phyloP scores from a whole-genome alignment of 2,888 invertebrate genomes.

The Melanchra persicariae region DNA sequence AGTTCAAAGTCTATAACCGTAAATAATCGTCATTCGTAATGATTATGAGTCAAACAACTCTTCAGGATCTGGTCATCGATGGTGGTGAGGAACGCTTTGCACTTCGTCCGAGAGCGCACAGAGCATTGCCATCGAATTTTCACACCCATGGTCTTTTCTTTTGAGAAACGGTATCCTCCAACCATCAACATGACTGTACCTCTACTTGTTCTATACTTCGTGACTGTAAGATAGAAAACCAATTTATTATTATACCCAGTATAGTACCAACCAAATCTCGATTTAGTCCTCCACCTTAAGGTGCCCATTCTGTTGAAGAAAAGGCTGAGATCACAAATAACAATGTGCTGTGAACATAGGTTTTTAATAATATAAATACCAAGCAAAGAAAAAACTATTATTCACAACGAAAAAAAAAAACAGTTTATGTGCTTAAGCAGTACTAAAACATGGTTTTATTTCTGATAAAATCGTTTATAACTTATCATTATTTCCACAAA shows the following conservation, averaged over 20 bases:
- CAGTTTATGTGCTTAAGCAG: too few species aligned
- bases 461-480: background rate
- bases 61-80: slow-evolving; percentile 54
- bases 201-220: slow-evolving; percentile 60
- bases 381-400: too few species aligned
- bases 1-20: background rate
- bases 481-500: background rate
- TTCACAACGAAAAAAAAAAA: too few species aligned
- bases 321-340: background rate
- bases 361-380: background rate
- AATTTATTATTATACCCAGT: background rate
- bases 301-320: background rate
- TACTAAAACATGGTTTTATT: background rate
- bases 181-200: slow-evolving; percentile 64
- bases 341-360: background rate
- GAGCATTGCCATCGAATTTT: slow-evolving; percentile 78
- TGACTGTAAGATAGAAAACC: slow-evolving; percentile 47
- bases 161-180: slow-evolving; percentile 64
- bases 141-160: slow-evolving; percentile 56
- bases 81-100: slow-evolving; percentile 61
- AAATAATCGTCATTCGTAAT: slow-evolving; percentile 26
- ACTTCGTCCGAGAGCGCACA: slow-evolving; percentile 66
- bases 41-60: slow-evolving; percentile 59
- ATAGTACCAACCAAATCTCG: too few species aligned
- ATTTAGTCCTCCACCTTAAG: background rate